Conservation (phyloP, 2,113 vertebrate species). For the Murina feae region DNA sequence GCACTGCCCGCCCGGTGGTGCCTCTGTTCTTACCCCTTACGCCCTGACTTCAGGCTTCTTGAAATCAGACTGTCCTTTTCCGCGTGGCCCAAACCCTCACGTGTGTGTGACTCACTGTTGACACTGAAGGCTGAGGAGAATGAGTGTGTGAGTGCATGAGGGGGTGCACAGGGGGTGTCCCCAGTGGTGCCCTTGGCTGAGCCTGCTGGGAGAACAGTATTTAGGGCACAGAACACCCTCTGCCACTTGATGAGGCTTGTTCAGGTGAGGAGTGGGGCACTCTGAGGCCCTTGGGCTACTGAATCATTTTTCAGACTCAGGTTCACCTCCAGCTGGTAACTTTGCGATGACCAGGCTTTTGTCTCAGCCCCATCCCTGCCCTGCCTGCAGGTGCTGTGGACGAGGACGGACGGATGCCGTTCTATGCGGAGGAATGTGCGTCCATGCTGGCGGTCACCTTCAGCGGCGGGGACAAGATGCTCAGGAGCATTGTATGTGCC, state of each 20-base stretch:
- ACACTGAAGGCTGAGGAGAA: not conserved
- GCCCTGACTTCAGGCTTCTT: not conserved
- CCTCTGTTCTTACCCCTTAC: not conserved
- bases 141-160: not conserved
- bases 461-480: slow-evolving; percentile 89
- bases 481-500: slow-evolving; percentile 93
- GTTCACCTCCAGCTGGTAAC: not conserved
- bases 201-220: not conserved
- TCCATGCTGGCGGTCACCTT: slow-evolving; percentile 98
- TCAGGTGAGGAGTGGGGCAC: not conserved
- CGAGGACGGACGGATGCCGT: slow-evolving; percentile 92
- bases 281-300: not conserved
- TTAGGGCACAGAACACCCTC: not conserved
- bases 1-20: not conserved
- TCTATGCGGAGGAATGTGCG: slow-evolving; percentile 95
- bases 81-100: not conserved
- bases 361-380: not conserved
- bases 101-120: not conserved
- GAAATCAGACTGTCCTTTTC: not conserved
- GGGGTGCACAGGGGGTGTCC: not conserved
- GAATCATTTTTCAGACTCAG: not conserved
- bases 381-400: slow-evolving; percentile 90
- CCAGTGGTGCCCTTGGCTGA: not conserved
- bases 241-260: not conserved
- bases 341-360: not conserved